phyloP scores from a whole-genome alignment of 2,797 vertebrate species.

The Eospalax fontanierii region DNA sequence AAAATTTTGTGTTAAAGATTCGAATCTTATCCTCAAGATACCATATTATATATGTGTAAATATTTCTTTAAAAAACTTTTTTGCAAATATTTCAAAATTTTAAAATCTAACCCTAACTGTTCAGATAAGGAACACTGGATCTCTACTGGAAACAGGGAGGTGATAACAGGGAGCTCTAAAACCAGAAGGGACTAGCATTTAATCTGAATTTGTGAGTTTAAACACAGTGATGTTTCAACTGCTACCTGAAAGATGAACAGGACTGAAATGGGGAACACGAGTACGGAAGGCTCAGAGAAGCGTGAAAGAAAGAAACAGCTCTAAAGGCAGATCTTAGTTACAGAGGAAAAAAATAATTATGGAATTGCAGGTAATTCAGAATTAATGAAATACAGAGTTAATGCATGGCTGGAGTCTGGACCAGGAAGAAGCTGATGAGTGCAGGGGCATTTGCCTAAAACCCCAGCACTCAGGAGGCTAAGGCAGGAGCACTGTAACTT shows the following conservation, averaged over 20 bases:
- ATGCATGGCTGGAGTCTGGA: not conserved
- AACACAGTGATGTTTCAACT: not conserved
- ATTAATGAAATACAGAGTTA: not conserved
- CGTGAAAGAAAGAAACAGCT: not conserved
- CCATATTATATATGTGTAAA: not conserved
- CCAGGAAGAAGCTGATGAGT: not conserved
- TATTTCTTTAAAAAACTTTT: not conserved
- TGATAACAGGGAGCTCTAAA: not conserved
- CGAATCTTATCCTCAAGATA: not conserved
- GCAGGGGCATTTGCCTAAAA: not conserved
- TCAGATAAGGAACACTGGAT: not conserved
- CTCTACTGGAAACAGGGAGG: not conserved
- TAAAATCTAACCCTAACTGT: not conserved
- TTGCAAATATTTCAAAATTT: not conserved
- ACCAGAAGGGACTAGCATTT: not conserved
- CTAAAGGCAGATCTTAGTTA: not conserved
- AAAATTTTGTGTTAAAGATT: not conserved
- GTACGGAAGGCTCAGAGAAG: not conserved
- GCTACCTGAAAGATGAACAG: not conserved
- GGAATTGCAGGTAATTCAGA: not conserved
- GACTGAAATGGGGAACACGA: slow-evolving; percentile 11
- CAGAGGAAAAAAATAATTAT: not conserved
- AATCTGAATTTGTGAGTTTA: not conserved
- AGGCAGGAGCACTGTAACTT: not conserved
- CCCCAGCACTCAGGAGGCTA: not conserved